Evolutionary conservation across 2,797 vertebrate species (phyloP).

Genomic region (Heteromormyrus szaboi): DNA sequence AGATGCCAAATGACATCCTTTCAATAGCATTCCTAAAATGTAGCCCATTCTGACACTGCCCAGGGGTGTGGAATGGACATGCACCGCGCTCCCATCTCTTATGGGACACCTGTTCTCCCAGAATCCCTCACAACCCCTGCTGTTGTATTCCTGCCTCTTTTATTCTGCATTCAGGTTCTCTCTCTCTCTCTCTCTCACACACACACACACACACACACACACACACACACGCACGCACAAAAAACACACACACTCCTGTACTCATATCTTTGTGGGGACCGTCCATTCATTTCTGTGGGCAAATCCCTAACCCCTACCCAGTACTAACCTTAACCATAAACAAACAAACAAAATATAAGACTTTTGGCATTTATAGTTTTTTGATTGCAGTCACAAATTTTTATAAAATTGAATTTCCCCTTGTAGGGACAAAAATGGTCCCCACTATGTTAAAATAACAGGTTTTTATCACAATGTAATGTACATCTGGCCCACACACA

Average conservation of each 20-base stretch:
- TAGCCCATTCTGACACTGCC: not conserved
- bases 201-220: not conserved
- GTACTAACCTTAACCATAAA: not conserved
- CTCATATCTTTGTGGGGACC: not conserved
- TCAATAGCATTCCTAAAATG: not conserved
- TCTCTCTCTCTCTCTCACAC: too few relatives aligned
- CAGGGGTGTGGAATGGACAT: not conserved
- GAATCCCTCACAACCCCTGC: slow-evolving; percentile 20
- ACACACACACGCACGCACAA: not conserved
- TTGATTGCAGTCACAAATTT: not conserved
- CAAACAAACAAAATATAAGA: not conserved
- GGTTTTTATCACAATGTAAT: not conserved
- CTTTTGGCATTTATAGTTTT: not conserved
- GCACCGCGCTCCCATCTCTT: slow-evolving; percentile 42
- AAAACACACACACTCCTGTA: not conserved
- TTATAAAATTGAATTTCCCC: not conserved
- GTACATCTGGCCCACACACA: not conserved
- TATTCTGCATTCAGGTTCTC: not conserved
- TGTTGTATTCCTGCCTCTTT: slow-evolving; percentile 11
- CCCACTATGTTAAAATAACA: not conserved
- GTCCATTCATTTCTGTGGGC: not conserved
- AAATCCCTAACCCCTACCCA: not conserved
- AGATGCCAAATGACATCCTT: not conserved
- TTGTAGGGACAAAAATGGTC: not conserved
- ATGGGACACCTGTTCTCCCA: slow-evolving; percentile 51